These are phyloP conservation scores for Crematogaster levior DNA, from an alignment of 2,888 invertebrate genomes.

Conservation along the genomic window DNA sequence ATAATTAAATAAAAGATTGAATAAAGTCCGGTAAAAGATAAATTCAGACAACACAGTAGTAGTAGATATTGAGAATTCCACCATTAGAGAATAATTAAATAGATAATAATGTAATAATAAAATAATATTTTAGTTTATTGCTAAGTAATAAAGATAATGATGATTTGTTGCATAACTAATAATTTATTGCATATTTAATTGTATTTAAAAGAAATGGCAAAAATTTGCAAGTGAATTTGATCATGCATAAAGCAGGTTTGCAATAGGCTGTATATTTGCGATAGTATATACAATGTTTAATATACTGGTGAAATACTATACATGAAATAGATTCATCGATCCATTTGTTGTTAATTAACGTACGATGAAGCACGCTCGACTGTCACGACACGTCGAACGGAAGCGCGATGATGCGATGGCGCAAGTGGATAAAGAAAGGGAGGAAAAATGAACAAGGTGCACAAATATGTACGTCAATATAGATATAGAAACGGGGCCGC, in stretches of 20 bases:
- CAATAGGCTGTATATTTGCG: neutral
- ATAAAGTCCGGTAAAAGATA: neutral
- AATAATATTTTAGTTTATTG: neutral
- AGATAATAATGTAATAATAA: too few relatives aligned
- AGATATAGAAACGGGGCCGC: constrained; percentile 72
- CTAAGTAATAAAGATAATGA: neutral
- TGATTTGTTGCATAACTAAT: neutral
- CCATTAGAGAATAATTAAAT: neutral
- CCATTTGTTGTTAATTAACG: constrained; percentile 38
- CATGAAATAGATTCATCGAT: constrained; percentile 29
- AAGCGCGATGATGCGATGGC: constrained; percentile 24
- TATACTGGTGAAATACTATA: neutral
- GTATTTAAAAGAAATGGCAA: neutral
- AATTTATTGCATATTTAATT: constrained; percentile 4
- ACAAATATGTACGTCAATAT: constrained; percentile 70
- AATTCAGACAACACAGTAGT: neutral
- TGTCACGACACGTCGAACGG: constrained; percentile 42
- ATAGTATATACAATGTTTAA: neutral
- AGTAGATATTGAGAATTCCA: neutral
- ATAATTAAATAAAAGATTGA: neutral
- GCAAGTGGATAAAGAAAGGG: constrained; percentile 19
- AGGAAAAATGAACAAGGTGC: constrained; percentile 60
- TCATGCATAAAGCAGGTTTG: constrained; percentile 14
- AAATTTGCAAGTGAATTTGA: constrained; percentile 12
- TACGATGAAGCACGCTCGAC: constrained; percentile 17